Percentiles rank a stretch among this genome's conserved stretches.
phyloP scores from a whole-genome alignment of 2,888 invertebrate genomes.

The Erebia aethiops region DNA sequence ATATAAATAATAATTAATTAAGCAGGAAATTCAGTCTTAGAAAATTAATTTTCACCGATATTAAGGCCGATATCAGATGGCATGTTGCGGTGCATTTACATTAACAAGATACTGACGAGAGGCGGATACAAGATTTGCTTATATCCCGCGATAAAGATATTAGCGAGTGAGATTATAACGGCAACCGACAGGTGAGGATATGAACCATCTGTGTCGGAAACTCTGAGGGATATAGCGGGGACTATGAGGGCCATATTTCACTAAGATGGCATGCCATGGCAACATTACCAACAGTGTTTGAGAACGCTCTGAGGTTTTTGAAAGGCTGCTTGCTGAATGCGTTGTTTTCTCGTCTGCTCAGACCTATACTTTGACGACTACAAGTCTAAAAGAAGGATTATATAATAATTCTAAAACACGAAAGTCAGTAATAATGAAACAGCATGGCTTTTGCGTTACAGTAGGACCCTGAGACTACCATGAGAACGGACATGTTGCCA shows the following conservation, averaged over 20 bases:
- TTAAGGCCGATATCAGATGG: constrained; percentile 31
- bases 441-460: too few species aligned
- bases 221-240: constrained; percentile 58
- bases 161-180: constrained; percentile 54
- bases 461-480: too few species aligned
- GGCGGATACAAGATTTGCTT: constrained; percentile 35
- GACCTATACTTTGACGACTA: too few species aligned
- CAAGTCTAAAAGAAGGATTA: too few species aligned
- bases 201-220: constrained; percentile 58
- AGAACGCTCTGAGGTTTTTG: background rate
- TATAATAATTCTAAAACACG: too few species aligned
- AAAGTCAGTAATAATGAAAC: too few species aligned
- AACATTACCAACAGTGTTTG: background rate
- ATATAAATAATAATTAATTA: constrained; percentile 10
- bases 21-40: constrained; percentile 13
- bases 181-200: constrained; percentile 66
- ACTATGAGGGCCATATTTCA: constrained; percentile 35
- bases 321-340: background rate
- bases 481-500: background rate
- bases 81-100: constrained; percentile 29
- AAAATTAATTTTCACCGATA: constrained; percentile 22
- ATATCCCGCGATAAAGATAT: constrained; percentile 48
- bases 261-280: background rate
- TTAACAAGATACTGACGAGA: constrained; percentile 29
- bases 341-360: background rate